phyloP scores from a whole-genome alignment of 2,797 vertebrate genomes.

The Myoxocephalus aenaeus region DNA sequence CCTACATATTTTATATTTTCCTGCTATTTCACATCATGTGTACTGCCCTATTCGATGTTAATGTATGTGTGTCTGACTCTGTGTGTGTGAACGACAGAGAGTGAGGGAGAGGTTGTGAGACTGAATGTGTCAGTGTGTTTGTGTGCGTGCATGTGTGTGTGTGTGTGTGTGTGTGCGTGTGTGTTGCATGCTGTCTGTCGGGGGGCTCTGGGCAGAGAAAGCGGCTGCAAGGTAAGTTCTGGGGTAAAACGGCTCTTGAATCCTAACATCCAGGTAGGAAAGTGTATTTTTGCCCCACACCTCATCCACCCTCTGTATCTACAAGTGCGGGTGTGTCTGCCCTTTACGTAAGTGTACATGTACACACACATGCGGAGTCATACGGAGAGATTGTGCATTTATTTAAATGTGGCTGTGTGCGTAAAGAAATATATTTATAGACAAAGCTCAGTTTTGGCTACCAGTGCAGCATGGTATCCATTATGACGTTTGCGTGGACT shows the following conservation, averaged over 20 bases:
- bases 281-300: slow-evolving; percentile 50
- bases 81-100: slow-evolving; percentile 40
- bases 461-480: slow-evolving; percentile 76
- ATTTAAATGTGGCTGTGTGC: slow-evolving; percentile 17
- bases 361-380: slow-evolving; percentile 40
- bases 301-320: slow-evolving; percentile 46
- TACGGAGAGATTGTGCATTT: slow-evolving; percentile 34
- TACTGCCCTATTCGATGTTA: slow-evolving; percentile 72
- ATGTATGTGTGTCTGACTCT: slow-evolving; percentile 42
- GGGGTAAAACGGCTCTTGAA: slow-evolving; percentile 81
- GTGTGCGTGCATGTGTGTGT: slow-evolving; percentile 55
- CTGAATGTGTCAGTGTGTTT: slow-evolving; percentile 44
- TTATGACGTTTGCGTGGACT: slow-evolving; percentile 72
- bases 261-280: slow-evolving; percentile 85
- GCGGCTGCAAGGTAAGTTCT: slow-evolving; percentile 83
- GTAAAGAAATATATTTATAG: slow-evolving; percentile 13
- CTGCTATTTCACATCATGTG: slow-evolving; percentile 72
- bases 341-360: slow-evolving; percentile 37
- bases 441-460: slow-evolving; percentile 67
- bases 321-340: slow-evolving; percentile 46
- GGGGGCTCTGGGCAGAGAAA: slow-evolving; percentile 78
- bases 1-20: slow-evolving; percentile 76
- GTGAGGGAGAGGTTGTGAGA: slow-evolving; percentile 29
- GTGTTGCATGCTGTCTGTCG: slow-evolving; percentile 83
- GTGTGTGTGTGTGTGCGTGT: slow-evolving; percentile 53